Conservation (phyloP, 2,113 vertebrate species). For the Prionailurus viverrinus region DNA sequence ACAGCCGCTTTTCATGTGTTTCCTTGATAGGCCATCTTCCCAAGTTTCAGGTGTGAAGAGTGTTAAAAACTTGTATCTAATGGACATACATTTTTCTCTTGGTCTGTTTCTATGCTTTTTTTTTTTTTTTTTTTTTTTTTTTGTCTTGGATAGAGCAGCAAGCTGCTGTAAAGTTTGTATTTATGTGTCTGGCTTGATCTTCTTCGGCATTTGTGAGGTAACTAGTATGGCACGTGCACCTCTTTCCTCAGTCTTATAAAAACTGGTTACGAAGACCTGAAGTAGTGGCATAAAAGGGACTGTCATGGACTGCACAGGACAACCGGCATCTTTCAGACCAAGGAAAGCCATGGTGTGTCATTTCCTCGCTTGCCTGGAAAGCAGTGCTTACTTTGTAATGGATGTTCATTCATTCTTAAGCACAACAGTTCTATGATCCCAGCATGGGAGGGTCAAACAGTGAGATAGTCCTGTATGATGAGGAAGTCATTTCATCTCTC, state of each 20-base stretch:
- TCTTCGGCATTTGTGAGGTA: background rate
- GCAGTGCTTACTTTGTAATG: no score
- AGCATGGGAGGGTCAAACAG: background rate
- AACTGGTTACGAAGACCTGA: background rate
- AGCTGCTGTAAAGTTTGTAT: background rate
- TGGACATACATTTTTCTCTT: background rate
- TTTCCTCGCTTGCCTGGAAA: background rate
- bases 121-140: background rate
- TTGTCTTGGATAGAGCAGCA: background rate
- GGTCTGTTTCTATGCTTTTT: background rate
- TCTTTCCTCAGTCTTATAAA: background rate
- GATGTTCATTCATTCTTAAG: background rate
- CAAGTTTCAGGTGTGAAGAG: background rate
- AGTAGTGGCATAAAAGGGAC: background rate
- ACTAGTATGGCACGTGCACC: background rate
- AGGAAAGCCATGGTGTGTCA: fast-evolving
- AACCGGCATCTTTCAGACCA: background rate
- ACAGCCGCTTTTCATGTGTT: background rate
- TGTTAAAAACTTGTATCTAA: background rate
- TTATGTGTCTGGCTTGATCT: background rate
- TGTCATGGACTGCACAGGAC: background rate
- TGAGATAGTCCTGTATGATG: background rate
- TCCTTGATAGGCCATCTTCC: background rate
- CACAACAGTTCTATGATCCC: background rate
- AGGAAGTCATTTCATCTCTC: background rate